A percentile compares a stretch with the other conserved stretches of the same genome.
phyloP scores from a whole-genome alignment of 2,888 invertebrate species.

The Elgonia sp. region DNA sequence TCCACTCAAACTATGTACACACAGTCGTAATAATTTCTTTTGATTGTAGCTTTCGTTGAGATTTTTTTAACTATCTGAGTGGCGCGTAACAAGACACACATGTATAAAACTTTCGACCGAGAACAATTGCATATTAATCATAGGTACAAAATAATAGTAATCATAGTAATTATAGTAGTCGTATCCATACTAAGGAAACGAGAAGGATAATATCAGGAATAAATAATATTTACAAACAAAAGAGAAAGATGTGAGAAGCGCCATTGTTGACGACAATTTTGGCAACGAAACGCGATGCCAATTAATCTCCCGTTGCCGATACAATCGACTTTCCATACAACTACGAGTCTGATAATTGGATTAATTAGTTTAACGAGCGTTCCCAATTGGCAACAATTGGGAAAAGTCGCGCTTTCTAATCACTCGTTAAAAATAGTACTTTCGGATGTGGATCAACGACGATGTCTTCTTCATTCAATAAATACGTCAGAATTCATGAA shows the following conservation, averaged over 20 bases:
- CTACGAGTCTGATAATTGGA: slow-evolving; percentile 33
- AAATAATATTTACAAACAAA: slow-evolving; percentile 62
- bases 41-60: neutral
- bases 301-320: slow-evolving; percentile 42
- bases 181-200: neutral
- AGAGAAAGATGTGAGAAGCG: slow-evolving; percentile 17
- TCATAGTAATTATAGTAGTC: neutral
- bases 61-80: neutral
- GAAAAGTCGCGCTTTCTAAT: slow-evolving; percentile 50
- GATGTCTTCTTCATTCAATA: neutral
- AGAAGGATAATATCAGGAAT: slow-evolving; percentile 17
- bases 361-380: slow-evolving; percentile 54
- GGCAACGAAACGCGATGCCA: slow-evolving; percentile 29
- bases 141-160: slow-evolving; percentile 29
- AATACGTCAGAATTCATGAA: slow-evolving; percentile 1
- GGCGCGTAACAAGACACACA: neutral
- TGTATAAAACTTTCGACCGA: neutral
- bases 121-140: slow-evolving; percentile 23
- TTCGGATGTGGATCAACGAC: slow-evolving; percentile 31
- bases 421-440: slow-evolving; percentile 43
- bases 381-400: slow-evolving; percentile 30
- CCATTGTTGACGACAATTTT: slow-evolving; percentile 12
- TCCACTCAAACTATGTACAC: too few species aligned
- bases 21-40: neutral
- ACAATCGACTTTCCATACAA: slow-evolving; percentile 54